Evolutionary conservation across 1,140 invertebrate species (phyloP).

Genomic region (Wiebesia pumilae): DNA sequence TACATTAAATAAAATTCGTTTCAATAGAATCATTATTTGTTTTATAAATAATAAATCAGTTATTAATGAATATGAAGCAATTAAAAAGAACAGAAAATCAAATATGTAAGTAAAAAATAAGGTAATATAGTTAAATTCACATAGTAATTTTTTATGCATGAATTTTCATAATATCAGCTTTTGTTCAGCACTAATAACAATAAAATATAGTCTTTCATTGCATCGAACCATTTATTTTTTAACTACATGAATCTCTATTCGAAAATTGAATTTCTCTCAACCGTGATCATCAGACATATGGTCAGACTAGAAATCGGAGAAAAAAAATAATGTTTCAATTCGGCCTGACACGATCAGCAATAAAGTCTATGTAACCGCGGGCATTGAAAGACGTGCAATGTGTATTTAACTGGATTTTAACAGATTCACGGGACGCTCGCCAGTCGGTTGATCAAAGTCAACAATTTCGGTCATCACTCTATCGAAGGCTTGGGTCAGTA

Average conservation of each 20-base stretch:
- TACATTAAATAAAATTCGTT: too few species aligned
- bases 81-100: too few species aligned
- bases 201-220: neutral
- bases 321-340: conserved; percentile 71
- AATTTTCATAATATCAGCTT: too few species aligned
- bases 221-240: conserved; percentile 28
- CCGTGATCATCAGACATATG: neutral
- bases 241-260: conserved; percentile 13
- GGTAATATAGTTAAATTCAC: too few species aligned
- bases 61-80: too few species aligned
- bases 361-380: conserved; percentile 58
- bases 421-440: conserved; percentile 66
- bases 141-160: too few species aligned
- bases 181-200: neutral
- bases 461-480: conserved; percentile 64
- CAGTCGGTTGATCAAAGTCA: conserved; percentile 69
- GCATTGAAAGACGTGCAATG: conserved; percentile 60
- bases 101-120: too few species aligned
- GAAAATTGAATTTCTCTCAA: conserved; percentile 37
- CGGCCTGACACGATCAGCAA: conserved; percentile 55
- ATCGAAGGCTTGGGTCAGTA: conserved; percentile 38
- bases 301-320: conserved; percentile 45
- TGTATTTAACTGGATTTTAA: conserved; percentile 73
- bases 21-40: too few species aligned
- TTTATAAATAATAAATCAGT: too few species aligned